phyloP scores from a whole-genome alignment of 2,888 invertebrate genomes.

The Cheilosia soror region DNA sequence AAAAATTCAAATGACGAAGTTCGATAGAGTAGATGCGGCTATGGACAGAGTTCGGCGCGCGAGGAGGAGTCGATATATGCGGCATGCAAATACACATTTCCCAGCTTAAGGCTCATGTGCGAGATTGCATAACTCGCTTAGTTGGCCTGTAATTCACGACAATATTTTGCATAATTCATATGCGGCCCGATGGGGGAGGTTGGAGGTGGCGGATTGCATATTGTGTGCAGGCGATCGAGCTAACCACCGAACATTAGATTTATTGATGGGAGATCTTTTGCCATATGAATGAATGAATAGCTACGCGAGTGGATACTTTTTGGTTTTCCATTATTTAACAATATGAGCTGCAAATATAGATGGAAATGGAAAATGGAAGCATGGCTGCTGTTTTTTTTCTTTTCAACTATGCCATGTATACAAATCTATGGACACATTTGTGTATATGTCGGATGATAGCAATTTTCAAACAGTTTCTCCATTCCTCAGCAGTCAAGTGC shows the following conservation, averaged over 20 bases:
- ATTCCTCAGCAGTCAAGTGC: slow-evolving; percentile 60
- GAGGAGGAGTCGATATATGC: slow-evolving; percentile 50
- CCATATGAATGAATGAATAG: slow-evolving; percentile 71
- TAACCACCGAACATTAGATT: slow-evolving; percentile 67
- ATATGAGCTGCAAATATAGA: not conserved
- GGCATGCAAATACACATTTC: slow-evolving; percentile 74
- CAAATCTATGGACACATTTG: slow-evolving; percentile 6
- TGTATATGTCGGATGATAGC: slow-evolving; percentile 8
- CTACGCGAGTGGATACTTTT: slow-evolving; percentile 53
- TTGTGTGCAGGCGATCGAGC: slow-evolving; percentile 62
- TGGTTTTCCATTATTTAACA: slow-evolving; percentile 37
- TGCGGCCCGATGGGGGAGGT: slow-evolving; percentile 61
- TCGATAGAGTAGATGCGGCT: slow-evolving; percentile 47
- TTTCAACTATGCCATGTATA: too few relatives aligned
- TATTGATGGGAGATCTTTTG: slow-evolving; percentile 72
- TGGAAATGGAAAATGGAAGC: not conserved
- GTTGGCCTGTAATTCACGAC: slow-evolving; percentile 75
- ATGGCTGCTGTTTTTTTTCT: not conserved
- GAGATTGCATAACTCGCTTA: slow-evolving; percentile 74
- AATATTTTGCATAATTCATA: slow-evolving; percentile 76
- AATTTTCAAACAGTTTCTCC: slow-evolving; percentile 45
- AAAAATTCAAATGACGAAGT: slow-evolving; percentile 74
- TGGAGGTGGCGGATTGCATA: slow-evolving; percentile 58
- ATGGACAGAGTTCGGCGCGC: slow-evolving; percentile 1
- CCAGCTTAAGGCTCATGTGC: slow-evolving; percentile 73